Percentiles rank a stretch among this genome's conserved stretches.
Conservation (phyloP, 2,888 invertebrate genomes). For the Laspeyria flexula region DNA sequence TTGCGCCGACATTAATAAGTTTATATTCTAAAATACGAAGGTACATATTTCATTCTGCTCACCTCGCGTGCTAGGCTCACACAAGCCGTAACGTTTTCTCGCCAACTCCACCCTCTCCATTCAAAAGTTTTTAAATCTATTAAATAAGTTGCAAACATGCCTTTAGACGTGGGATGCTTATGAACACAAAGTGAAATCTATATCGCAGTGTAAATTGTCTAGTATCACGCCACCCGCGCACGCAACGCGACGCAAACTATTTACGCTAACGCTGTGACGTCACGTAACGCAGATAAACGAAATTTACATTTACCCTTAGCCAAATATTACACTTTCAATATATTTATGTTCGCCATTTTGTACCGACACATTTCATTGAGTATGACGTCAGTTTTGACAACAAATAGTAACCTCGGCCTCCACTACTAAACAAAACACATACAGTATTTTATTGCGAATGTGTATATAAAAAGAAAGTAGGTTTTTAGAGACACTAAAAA, state of each 20-base stretch:
- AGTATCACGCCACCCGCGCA: constrained; percentile 31
- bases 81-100: constrained; percentile 25
- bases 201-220: constrained; percentile 36
- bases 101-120: constrained; percentile 44
- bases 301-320: constrained; percentile 24
- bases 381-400: constrained; percentile 17
- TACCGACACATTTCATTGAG: constrained; percentile 35
- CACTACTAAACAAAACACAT: constrained; percentile 1
- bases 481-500: constrained; percentile 30
- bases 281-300: constrained; percentile 34
- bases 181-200: constrained; percentile 36
- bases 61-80: constrained; percentile 36
- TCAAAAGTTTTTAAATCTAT: constrained; percentile 60
- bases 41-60: constrained; percentile 23
- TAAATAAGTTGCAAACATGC: constrained; percentile 43
- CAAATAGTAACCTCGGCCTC: constrained; percentile 31
- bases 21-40: constrained; percentile 9
- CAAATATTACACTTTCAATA: constrained; percentile 32
- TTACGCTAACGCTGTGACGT: constrained; percentile 33
- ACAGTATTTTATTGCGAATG: constrained; percentile 20
- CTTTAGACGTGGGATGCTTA: constrained; percentile 29
- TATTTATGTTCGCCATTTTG: constrained; percentile 32
- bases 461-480: constrained; percentile 12
- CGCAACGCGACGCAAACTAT: constrained; percentile 28
- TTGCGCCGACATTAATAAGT: constrained; percentile 26